phyloP scores from a whole-genome alignment of 2,113 vertebrate species.

The Ceyx margarethae region DNA sequence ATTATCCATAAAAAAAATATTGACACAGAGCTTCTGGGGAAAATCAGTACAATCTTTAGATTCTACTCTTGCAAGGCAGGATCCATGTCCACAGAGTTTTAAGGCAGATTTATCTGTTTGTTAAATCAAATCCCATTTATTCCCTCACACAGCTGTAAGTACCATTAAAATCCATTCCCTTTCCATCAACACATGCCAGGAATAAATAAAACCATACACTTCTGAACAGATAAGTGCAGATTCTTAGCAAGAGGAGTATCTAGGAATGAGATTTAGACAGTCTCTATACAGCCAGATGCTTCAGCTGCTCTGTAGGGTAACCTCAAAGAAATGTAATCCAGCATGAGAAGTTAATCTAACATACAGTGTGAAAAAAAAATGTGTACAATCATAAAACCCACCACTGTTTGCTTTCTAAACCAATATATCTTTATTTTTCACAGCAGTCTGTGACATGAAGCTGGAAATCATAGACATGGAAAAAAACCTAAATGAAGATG shows the following conservation, averaged over 20 bases:
- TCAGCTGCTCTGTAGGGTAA: background rate
- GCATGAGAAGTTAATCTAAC: background rate
- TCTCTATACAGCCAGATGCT: background rate
- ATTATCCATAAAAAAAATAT: background rate
- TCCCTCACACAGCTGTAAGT: background rate
- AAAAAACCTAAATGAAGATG: conserved; percentile 37
- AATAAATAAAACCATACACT: background rate
- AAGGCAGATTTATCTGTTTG: background rate
- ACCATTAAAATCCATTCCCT: background rate
- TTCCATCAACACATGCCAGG: conserved; percentile 4
- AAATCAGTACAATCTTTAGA: conserved; percentile 12
- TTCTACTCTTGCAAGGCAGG: background rate
- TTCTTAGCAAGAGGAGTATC: background rate
- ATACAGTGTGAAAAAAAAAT: background rate
- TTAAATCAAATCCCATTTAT: background rate
- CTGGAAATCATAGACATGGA: conserved; percentile 51
- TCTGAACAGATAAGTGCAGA: background rate
- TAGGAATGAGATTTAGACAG: background rate
- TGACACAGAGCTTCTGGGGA: background rate
- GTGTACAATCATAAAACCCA: background rate
- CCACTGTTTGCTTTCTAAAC: conserved; percentile 19
- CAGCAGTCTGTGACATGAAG: conserved; percentile 23
- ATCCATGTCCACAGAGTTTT: background rate
- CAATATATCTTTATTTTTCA: conserved; percentile 24
- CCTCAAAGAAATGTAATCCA: background rate